Base-by-base conservation (phyloP, 1,140 invertebrate genomes). In the Lerema accius region DNA sequence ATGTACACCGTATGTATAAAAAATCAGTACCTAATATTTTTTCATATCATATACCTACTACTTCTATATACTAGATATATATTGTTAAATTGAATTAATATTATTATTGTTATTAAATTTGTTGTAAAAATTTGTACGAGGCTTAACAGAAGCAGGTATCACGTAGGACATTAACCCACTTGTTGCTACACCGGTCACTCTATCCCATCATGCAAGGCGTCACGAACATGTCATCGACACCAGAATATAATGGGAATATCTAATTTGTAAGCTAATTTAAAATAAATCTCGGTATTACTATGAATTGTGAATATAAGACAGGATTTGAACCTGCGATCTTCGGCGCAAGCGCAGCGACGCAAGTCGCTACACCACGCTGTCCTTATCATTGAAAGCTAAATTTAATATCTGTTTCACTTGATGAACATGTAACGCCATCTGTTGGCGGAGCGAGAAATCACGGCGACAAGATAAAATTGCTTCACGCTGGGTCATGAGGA, bases 111-210 rank as follows among this genome's bases (percentile, higher is more conserved):
- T n/a, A n/a, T n/a, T n/a, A n/a, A n/a, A n/a, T n/a, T n/a, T n/a
- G n/a, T n/a, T n/a, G n/a, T n/a, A n/a, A n/a, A n/a, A n/a, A n/a
- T 63, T 65, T 87, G 82, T 88, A 51, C 73, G 82, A 82, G 78
- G 76, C 78, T 72, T 76, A 80, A 88, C 85, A 86, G 83, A 88
- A 88, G 80, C 73, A 66, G 69, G 70, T 70, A 71, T 76, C 82
- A 71, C 78, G 65, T 73, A 74, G 76, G 79, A 80, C 80, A 23
- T 48, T 63, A 76, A 63, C 67, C 74, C 76, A 81, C 85, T 88
- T 86, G 85, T 88, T 88, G 85, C 85, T 73, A 75, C 80, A 78
- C 76, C 83, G 75, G 43, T 77, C 55, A 4, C 59, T 88, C 63
- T 88, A 80, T 83, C 83, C 85, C 84, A 79, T 61, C 40, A 67